Evolutionary conservation across 2,113 vertebrate genomes (phyloP), one percentile per base, ranked within the genome.

Genomic region (Dasyornis broadbenti): DNA sequence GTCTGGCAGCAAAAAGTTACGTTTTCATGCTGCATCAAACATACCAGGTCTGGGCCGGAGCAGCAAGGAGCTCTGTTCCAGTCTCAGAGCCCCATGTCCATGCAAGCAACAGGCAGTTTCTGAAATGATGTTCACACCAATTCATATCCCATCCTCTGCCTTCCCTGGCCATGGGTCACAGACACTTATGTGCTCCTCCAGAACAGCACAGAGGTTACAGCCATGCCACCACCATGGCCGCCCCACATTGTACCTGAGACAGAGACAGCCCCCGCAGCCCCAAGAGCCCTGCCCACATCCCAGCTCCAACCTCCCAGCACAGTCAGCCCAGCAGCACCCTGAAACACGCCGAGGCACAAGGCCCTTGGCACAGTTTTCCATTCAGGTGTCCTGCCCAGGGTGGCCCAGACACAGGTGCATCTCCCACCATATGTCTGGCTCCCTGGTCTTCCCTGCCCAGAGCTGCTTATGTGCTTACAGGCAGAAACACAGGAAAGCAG

Each of bases 371-470:
- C 1, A 2, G 54, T 4, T 18, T 22, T 17, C 1, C 6, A 18
- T 15, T 50, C 3, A 0, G 53, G 23, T 3, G 1, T 47, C 59
- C 23, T 35, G 47, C 6, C 4, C 57, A 12, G n/a, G 31, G 64
- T 5, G 4, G 77, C 69, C 40, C 53, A 1, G 3, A 16, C 2
- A 1, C 0, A 3, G 44, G n/a, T 15, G 10, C 31, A 1, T n/a
- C 21, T 60, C 56, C 52, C n/a, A 44, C 9, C 30, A 1, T 65
- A 60, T 85, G 52, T 31, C 75, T 57, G 89, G 45, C n/a, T 81
- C 60, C 65, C 40, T 2, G 1, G 53, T 11, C 71, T 30, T 70
- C 9, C 15, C 85, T 60, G 50, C 56, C 31, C 69, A 57, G 86
- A 94, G 83, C 86, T 61, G 81, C 72, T 91, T 80, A 89, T 76